These are phyloP conservation scores for Drosophila teissieri DNA, from an alignment of 1,140 invertebrate genomes.

Conservation along the genomic window DNA sequence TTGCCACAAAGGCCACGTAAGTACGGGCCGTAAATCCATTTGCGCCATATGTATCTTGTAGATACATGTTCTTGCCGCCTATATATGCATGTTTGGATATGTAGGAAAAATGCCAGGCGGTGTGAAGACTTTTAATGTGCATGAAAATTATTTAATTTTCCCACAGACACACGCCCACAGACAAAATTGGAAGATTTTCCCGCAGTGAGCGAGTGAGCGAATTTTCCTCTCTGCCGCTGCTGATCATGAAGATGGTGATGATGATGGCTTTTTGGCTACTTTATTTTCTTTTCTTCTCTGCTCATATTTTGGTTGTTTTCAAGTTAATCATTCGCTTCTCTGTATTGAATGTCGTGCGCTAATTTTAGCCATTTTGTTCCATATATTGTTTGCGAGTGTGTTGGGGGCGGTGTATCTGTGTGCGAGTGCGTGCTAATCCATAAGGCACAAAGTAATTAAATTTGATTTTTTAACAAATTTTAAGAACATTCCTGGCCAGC, in stretches of 20 bases:
- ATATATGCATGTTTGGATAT: slow-evolving; percentile 36
- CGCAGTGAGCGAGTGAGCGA: slow-evolving; percentile 51
- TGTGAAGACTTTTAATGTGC: slow-evolving; percentile 80
- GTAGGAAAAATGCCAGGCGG: slow-evolving; percentile 46
- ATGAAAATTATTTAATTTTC: slow-evolving; percentile 83
- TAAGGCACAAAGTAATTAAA: slow-evolving; percentile 82
- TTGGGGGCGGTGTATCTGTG: slow-evolving; percentile 20
- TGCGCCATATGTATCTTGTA: slow-evolving; percentile 76
- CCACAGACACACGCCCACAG: slow-evolving; percentile 38
- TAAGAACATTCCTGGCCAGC: slow-evolving; percentile 39
- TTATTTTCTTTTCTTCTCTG: slow-evolving; percentile 73
- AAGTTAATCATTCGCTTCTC: slow-evolving; percentile 80
- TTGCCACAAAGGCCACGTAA: slow-evolving; percentile 56
- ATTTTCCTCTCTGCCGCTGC: slow-evolving; percentile 40
- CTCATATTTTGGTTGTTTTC: slow-evolving; percentile 79
- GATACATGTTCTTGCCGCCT: slow-evolving; percentile 60
- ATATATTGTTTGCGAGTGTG: slow-evolving; percentile 62
- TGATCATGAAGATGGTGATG: slow-evolving; percentile 1
- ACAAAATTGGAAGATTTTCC: slow-evolving; percentile 23
- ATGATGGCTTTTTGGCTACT: slow-evolving; percentile 65
- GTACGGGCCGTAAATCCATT: slow-evolving; percentile 67
- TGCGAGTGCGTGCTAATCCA: slow-evolving; percentile 59
- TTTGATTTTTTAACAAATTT: slow-evolving; percentile 74
- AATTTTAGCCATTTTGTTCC: slow-evolving; percentile 84
- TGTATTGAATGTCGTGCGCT: slow-evolving; percentile 84